phyloP scores from a whole-genome alignment of 2,888 invertebrate species.

The Drosophila nigritarsus region DNA sequence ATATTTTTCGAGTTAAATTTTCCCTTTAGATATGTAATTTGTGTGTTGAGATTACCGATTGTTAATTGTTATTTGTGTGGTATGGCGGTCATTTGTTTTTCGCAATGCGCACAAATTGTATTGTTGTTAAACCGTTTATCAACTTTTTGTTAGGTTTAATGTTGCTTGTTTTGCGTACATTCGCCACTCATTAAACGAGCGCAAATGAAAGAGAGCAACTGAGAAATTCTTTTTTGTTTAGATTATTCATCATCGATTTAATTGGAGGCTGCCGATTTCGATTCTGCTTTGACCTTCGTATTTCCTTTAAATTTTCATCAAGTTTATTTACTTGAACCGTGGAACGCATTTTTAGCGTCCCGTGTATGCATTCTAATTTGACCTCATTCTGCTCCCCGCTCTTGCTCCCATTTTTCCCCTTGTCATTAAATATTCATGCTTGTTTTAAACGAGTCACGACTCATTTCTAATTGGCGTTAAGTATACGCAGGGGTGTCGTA shows the following conservation, averaged over 20 bases:
- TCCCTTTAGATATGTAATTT: slow-evolving; percentile 33
- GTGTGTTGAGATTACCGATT: not conserved
- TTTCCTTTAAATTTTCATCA: slow-evolving; percentile 50
- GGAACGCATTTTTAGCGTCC: slow-evolving; percentile 42
- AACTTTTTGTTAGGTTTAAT: not conserved
- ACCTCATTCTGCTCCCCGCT: slow-evolving; percentile 24
- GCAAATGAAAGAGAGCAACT: slow-evolving; percentile 26
- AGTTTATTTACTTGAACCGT: slow-evolving; percentile 75
- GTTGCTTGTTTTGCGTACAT: slow-evolving; percentile 16
- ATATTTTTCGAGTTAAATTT: slow-evolving; percentile 8
- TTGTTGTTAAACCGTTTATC: slow-evolving; percentile 20
- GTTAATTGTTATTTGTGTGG: slow-evolving; percentile 34
- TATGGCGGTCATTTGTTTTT: slow-evolving; percentile 16
- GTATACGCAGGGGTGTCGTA: slow-evolving; percentile 51
- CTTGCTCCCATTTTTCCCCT: not conserved
- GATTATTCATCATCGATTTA: slow-evolving; percentile 52
- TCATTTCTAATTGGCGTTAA: slow-evolving; percentile 64
- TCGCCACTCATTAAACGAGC: slow-evolving; percentile 63
- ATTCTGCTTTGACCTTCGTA: slow-evolving; percentile 50
- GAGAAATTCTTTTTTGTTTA: slow-evolving; percentile 25
- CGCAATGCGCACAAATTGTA: slow-evolving; percentile 27
- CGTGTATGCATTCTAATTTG: slow-evolving; percentile 44
- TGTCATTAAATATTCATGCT: slow-evolving; percentile 40
- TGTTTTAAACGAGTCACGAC: slow-evolving; percentile 38
- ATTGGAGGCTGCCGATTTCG: slow-evolving; percentile 32